Conservation (phyloP, 2,113 vertebrate species). For the Crocuta crocuta region DNA sequence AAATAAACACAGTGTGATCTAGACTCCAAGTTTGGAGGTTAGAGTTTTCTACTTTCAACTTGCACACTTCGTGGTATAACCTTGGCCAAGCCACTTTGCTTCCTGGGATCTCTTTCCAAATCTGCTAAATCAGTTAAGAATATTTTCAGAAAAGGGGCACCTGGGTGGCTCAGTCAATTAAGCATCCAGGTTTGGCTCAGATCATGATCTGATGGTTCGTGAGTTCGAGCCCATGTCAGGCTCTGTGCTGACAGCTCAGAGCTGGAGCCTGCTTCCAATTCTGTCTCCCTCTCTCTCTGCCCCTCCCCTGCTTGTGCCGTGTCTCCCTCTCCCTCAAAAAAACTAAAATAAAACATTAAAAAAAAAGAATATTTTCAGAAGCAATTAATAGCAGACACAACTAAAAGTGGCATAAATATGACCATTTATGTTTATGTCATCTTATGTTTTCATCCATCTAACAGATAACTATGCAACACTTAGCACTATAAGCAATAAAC, state of each 20-base stretch:
- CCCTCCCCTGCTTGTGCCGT: too few species aligned
- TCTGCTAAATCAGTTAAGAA: conserved; percentile 46
- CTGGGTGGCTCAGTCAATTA: too few species aligned
- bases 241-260: too few species aligned
- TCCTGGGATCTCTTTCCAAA: conserved; percentile 52
- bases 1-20: conserved; percentile 12
- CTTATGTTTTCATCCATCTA: not conserved
- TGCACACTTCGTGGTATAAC: conserved; percentile 2
- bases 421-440: not conserved
- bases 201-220: too few species aligned
- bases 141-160: conserved; percentile 26
- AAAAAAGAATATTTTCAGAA: conserved; percentile 34
- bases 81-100: conserved; percentile 43
- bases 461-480: not conserved
- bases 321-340: too few species aligned
- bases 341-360: too few species aligned
- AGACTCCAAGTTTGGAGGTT: conserved; percentile 4
- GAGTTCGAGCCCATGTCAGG: too few species aligned
- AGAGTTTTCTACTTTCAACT: conserved; percentile 14
- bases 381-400: not conserved
- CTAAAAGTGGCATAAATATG: not conserved
- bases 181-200: too few species aligned
- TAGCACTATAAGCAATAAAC: not conserved
- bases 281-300: too few species aligned
- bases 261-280: too few species aligned